Percentiles rank a stretch among this genome's conserved stretches.
phyloP scores from a whole-genome alignment of 2,888 invertebrate genomes.

The Dryocosmus kuriphilus region DNA sequence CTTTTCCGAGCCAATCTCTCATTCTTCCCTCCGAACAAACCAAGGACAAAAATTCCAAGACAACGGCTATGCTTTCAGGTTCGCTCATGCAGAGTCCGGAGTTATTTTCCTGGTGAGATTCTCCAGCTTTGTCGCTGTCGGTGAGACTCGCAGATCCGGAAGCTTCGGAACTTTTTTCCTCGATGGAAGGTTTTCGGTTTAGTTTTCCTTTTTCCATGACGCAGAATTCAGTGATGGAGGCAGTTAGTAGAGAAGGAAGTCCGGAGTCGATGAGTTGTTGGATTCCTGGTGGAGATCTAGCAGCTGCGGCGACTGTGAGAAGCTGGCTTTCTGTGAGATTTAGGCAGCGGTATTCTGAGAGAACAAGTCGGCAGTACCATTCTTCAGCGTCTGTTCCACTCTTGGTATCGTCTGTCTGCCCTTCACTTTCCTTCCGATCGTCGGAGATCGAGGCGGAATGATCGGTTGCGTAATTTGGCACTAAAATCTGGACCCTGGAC shows the following conservation, averaged over 20 bases:
- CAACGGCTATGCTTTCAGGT: slow-evolving; percentile 81
- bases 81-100: slow-evolving; percentile 78
- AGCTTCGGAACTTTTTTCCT: slow-evolving; percentile 36
- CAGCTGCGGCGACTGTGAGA: slow-evolving; percentile 87
- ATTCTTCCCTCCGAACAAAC: slow-evolving; percentile 89
- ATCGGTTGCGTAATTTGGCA: slow-evolving; percentile 79
- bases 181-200: slow-evolving; percentile 49
- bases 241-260: slow-evolving; percentile 83
- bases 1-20: slow-evolving; percentile 92
- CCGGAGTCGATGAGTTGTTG: slow-evolving; percentile 88
- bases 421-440: slow-evolving; percentile 80
- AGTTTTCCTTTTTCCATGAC: slow-evolving; percentile 64
- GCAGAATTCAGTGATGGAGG: slow-evolving; percentile 79
- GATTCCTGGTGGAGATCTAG: slow-evolving; percentile 89
- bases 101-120: slow-evolving; percentile 50
- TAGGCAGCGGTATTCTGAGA: slow-evolving; percentile 80
- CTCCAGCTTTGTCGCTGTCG: slow-evolving; percentile 78
- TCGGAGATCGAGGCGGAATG: slow-evolving; percentile 81
- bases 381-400: slow-evolving; percentile 79
- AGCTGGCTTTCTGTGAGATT: slow-evolving; percentile 83
- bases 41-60: slow-evolving; percentile 90
- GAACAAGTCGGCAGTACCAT: slow-evolving; percentile 81
- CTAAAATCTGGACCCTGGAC: slow-evolving; percentile 85
- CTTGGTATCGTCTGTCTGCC: slow-evolving; percentile 79
- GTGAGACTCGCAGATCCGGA: slow-evolving; percentile 70